Conservation (phyloP, 2,797 vertebrate species). For the Sitta carolinensis region DNA sequence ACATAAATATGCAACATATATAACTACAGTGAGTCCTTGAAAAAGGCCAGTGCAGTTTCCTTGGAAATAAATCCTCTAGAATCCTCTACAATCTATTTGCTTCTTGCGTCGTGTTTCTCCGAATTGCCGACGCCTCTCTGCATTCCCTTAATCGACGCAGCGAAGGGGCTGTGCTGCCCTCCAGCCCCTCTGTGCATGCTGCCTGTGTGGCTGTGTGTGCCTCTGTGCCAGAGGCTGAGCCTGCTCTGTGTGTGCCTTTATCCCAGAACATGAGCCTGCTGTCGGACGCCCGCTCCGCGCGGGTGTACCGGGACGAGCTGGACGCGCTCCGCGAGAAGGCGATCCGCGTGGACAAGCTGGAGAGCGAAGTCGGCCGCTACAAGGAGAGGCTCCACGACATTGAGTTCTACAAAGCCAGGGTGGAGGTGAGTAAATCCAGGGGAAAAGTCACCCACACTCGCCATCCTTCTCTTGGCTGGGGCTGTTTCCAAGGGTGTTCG, state of each 20-base stretch:
- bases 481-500: background rate
- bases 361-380: conserved; percentile 93
- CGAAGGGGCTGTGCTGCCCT: background rate
- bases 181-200: too few relatives aligned
- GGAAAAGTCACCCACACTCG: background rate
- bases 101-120: background rate
- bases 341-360: conserved; percentile 94
- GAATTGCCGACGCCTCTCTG: background rate
- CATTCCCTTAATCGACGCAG: background rate
- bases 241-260: background rate
- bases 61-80: background rate
- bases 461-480: background rate
- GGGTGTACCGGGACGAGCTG: conserved; percentile 94
- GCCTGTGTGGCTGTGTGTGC: too few relatives aligned
- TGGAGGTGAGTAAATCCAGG: conserved; percentile 82
- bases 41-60: background rate
- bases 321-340: conserved; percentile 95
- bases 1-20: background rate
- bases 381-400: conserved; percentile 97
- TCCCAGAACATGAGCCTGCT: conserved; percentile 91
- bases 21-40: background rate
- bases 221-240: too few relatives aligned
- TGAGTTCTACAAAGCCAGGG: conserved; percentile 96
- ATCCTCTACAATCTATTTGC: fast-evolving
- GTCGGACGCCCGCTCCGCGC: conserved; percentile 91